phyloP scores from a whole-genome alignment of 64 coral and sea anemone species.

The Catalaphyllia jardinei region DNA sequence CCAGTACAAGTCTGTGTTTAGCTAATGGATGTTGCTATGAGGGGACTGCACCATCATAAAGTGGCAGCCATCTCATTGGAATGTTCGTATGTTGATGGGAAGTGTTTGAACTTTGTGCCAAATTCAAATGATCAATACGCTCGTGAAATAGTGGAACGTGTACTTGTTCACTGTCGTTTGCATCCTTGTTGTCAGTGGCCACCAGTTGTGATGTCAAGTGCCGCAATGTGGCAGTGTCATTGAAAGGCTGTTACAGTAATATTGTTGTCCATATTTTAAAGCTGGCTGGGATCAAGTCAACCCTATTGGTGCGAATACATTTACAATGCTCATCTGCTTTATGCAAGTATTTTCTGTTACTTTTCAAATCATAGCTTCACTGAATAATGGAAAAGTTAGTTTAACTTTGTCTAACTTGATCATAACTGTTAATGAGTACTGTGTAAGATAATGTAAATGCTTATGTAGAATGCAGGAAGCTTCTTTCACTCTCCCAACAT shows the following conservation, averaged over 20 bases:
- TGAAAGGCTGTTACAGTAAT: neutral
- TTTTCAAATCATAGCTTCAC: neutral
- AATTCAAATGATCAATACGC: slow-evolving; percentile 10
- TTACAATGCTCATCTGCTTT: neutral
- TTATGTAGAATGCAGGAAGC: no score
- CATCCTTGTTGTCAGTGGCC: slow-evolving; percentile 17
- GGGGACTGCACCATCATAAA: slow-evolving; percentile 1
- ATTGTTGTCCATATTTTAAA: neutral
- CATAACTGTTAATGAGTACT: neutral
- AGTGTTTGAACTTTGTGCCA: slow-evolving; percentile 24
- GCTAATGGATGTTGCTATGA: slow-evolving; percentile 25
- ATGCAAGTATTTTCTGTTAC: neutral
- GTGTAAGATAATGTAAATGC: neutral
- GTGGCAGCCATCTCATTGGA: neutral
- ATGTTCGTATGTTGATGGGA: slow-evolving; percentile 13
- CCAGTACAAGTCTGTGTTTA: slow-evolving; percentile 27
- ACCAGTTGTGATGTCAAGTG: slow-evolving; percentile 16
- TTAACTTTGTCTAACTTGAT: neutral
- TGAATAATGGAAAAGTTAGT: neutral
- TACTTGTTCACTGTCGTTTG: neutral
- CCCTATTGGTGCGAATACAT: neutral
- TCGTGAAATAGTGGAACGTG: neutral
- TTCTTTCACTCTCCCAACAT: no score
- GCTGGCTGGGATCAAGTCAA: slow-evolving; percentile 30
- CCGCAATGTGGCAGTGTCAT: neutral